A percentile compares a stretch with the other conserved stretches of the same genome.
Evolutionary conservation across 2,888 invertebrate species (phyloP).

Genomic region (Pseudeuparius sepicola): DNA sequence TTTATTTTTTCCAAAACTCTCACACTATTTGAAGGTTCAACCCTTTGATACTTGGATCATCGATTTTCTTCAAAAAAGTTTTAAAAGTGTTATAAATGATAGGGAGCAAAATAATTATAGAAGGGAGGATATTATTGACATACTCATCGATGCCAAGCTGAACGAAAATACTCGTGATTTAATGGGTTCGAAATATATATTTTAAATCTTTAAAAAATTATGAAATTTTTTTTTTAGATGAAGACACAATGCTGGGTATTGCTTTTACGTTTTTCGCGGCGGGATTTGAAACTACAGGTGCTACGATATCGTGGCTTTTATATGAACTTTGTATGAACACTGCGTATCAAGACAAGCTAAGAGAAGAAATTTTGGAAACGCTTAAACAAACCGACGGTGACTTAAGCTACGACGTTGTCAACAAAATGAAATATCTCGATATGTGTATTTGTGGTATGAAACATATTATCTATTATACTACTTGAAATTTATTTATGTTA

Average conservation of each 20-base stretch:
- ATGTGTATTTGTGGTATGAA: conserved; percentile 22
- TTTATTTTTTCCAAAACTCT: too few relatives aligned
- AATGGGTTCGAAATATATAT: too few relatives aligned
- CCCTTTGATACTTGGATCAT: too few relatives aligned
- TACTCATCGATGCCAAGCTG: too few relatives aligned
- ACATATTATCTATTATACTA: not conserved
- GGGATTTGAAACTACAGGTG: conserved; percentile 52
- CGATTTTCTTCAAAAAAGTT: too few relatives aligned
- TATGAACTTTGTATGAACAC: conserved; percentile 46
- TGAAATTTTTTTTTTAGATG: conserved; percentile 17
- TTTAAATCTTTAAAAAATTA: not conserved
- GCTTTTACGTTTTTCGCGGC: conserved; percentile 44
- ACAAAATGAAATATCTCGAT: conserved; percentile 44
- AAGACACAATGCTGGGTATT: conserved; percentile 19
- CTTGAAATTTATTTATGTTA: conserved; percentile 4
- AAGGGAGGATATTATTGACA: too few relatives aligned
- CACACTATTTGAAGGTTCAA: too few relatives aligned
- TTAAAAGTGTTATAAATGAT: too few relatives aligned
- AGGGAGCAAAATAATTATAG: too few relatives aligned
- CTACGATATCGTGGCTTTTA: conserved; percentile 46
- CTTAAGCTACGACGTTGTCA: conserved; percentile 44
- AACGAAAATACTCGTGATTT: too few relatives aligned
- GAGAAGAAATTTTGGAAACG: conserved; percentile 41
- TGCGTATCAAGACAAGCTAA: conserved; percentile 43
- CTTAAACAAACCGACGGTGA: conserved; percentile 36